Evolutionary conservation across 2,113 vertebrate genomes (phyloP).

Genomic region (Galemys pyrenaicus): DNA sequence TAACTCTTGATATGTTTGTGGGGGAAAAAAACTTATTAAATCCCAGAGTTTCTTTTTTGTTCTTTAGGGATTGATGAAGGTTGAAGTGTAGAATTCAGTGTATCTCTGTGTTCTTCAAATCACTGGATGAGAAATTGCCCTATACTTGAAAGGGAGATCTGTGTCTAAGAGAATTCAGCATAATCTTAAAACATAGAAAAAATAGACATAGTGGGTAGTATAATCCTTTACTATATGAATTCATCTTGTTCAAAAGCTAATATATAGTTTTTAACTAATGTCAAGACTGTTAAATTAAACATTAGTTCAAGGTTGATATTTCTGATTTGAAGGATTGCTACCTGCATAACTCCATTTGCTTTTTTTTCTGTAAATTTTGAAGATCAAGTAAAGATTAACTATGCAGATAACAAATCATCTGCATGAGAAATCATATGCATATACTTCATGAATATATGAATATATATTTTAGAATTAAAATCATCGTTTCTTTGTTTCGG

Average conservation of each 20-base stretch:
- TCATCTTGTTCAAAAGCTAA: not conserved
- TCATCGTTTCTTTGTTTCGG: not conserved
- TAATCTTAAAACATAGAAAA: not conserved
- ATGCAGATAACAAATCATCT: not conserved
- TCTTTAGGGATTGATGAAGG: not conserved
- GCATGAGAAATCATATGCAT: not conserved
- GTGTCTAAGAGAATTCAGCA: not conserved
- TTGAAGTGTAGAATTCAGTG: not conserved
- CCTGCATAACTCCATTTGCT: not conserved
- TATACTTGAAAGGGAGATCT: not conserved
- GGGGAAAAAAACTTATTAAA: not conserved
- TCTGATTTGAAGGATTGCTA: constrained; percentile 2
- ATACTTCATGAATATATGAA: not conserved
- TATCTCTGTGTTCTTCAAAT: not conserved
- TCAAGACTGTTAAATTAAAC: not conserved
- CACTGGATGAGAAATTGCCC: not conserved
- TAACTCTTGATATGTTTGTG: not conserved
- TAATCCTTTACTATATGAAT: not conserved
- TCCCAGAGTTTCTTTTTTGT: not conserved
- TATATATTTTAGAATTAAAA: too few species aligned
- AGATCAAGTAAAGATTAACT: constrained; percentile 17
- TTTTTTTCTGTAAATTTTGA: not conserved
- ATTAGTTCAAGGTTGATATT: not conserved
- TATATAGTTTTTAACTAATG: constrained; percentile 4
- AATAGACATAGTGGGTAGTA: not conserved